Evolutionary conservation across 2,113 vertebrate species (phyloP), one percentile per base, ranked within the genome.

Genomic region (Saimiri boliviensis): DNA sequence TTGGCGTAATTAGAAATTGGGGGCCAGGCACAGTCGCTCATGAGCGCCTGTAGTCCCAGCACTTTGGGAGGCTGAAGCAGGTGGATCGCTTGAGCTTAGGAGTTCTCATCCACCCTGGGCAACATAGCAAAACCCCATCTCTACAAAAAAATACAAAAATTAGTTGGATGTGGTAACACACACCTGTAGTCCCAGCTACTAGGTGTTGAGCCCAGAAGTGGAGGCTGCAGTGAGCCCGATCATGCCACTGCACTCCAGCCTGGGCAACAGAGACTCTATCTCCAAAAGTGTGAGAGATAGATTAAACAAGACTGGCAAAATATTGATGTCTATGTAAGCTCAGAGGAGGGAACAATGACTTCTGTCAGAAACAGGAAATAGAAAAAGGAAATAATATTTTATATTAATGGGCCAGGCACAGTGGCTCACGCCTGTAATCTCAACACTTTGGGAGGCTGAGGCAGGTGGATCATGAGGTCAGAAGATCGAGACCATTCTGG

Each of bases 251-350:
- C 5, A 32, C 27, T 32, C 27, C 60, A 63, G 60, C 60, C 60
- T 63, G 60, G 27, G 12, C 60, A 63, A 63, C 12, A 63, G 60
- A 32, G 60, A 63, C 30, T 13, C 12, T 63, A 63, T 63, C 27
- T 63, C 60, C 30, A 63, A 63, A 76, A 42, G 19, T 52, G 30
- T 63, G 11, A 54, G 40, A 95, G 56, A 74, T 20, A 49, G 54
- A 63, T 93, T 49, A 86, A 93, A 73, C 5, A 60, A 94, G 63
- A 93, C 47, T 88, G 82, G 73, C 14, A 80, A 96, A 90, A 90
- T 58, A 5, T 30, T 91, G 20, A 40, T 85, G 16, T 35, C 40
- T 76, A 13, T 68, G 66, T 68, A 95, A 42, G 27, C 90, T 89
- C 60, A 92, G 49, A 60, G 30, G 49, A 60, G 30, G 40, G 12